phyloP scores from a whole-genome alignment of 2,888 invertebrate genomes.

The Troides oblongomaculatus region DNA sequence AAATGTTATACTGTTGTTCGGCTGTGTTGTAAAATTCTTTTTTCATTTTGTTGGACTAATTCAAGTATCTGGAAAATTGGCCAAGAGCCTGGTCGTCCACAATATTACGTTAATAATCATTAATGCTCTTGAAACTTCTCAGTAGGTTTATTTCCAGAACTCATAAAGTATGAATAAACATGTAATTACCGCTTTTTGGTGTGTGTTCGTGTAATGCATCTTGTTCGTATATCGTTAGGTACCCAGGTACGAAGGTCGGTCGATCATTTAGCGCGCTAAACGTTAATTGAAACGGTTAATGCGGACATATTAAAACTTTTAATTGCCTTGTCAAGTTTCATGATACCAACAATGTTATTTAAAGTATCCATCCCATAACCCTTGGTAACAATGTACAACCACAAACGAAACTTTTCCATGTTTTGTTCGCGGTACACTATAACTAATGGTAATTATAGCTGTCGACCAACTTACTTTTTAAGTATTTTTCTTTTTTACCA shows the following conservation, averaged over 20 bases:
- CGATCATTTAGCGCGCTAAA: slow-evolving; percentile 52
- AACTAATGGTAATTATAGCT: no score
- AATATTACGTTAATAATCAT: not conserved
- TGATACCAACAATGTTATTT: slow-evolving; percentile 4
- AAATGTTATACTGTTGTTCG: no score
- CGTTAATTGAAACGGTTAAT: slow-evolving; percentile 65
- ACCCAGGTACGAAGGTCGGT: slow-evolving; percentile 53
- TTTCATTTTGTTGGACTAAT: not conserved
- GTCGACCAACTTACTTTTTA: no score
- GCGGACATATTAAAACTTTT: slow-evolving; percentile 61
- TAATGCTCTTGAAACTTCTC: slow-evolving; percentile 7
- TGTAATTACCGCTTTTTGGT: slow-evolving; percentile 1
- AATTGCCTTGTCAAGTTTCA: slow-evolving; percentile 44
- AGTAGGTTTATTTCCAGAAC: slow-evolving; percentile 15
- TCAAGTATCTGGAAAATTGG: not conserved
- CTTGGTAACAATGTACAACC: no score
- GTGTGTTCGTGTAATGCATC: slow-evolving; percentile 15
- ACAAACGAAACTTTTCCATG: no score
- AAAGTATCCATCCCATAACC: not conserved
- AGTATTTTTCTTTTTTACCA: no score
- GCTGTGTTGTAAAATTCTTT: not conserved
- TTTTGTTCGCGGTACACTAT: no score
- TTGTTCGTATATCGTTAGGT: slow-evolving; percentile 44
- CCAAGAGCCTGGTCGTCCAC: slow-evolving; percentile 3
- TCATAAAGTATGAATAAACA: slow-evolving; percentile 24